Base-by-base conservation (phyloP, 2,113 vertebrate genomes). In the Gadus chalcogrammus region DNA sequence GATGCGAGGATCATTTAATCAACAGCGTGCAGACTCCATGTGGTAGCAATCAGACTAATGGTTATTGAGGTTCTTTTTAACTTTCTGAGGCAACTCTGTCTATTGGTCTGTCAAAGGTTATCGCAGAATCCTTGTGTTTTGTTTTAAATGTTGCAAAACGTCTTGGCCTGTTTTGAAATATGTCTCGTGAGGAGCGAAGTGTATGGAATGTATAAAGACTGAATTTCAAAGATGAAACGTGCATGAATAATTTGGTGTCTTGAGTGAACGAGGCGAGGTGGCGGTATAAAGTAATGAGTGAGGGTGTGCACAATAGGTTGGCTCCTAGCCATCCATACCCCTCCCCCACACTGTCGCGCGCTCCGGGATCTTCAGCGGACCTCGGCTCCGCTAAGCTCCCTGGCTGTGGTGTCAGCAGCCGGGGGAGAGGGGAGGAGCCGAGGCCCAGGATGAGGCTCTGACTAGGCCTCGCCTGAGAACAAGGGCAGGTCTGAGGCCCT, bases 261-360 rank as follows among this genome's bases (percentile, higher is more conserved):
- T 73, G 79, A 87, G 81, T 85, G 85, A 90, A 64, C 80, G 81
- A 81, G 20, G 63, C 17, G 28, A 35, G 63, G 63, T 31, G 31
- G 18, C 31, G 63, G 63, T 35, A 65, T 35, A 65, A 35, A 65
- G 63, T 48, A 42, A 67, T 71, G 59, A 17, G n/a, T 74, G 72
- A 71, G 38, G 15, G 85, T 79, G 81, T 88, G 88, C 88, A 91
- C 89, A 91, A 91, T 91, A 86, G 89, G 82, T 86, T 91, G 89
- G 88, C 89, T 88, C 85, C 72, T 86, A 85, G 89, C 89, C 89
- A 89, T 78, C 68, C 84, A 83, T 84, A 82, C 87, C 87, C 88
- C 79, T 85, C 87, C 88, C 89, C 89, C 87, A 81, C 82, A 60
- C 84, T 79, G 87, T 85, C 86, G 85, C 84, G 84, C 85, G 84